A percentile compares a stretch with the other conserved stretches of the same genome.
phyloP scores from a whole-genome alignment of 1,140 invertebrate genomes.

The Brachionus angularis region DNA sequence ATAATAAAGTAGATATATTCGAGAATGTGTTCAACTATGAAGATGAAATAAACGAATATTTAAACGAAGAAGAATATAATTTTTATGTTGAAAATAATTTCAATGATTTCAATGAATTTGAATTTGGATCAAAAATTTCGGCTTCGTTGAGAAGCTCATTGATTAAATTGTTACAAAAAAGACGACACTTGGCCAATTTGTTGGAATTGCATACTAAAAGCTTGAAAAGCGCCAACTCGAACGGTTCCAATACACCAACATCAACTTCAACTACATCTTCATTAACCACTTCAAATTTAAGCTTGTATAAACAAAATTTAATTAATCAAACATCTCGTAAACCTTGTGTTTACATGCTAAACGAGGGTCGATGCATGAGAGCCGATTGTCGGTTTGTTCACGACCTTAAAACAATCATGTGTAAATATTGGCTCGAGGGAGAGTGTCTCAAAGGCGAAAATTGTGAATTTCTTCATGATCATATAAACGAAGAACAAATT shows the following conservation, averaged over 20 bases:
- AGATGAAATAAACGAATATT: neutral
- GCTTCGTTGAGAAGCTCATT: slow-evolving; percentile 28
- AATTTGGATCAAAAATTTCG: neutral
- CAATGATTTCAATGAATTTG: neutral
- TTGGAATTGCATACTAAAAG: neutral
- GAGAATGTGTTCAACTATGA: slow-evolving; percentile 32
- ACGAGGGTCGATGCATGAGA: slow-evolving; percentile 60
- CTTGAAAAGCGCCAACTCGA: neutral
- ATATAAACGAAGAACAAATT: neutral
- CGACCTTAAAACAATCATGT: slow-evolving; percentile 61
- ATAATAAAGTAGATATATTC: slow-evolving; percentile 14
- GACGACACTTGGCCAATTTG: slow-evolving; percentile 16
- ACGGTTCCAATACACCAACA: slow-evolving; percentile 1
- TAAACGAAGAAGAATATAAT: neutral
- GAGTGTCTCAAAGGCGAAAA: slow-evolving; percentile 58
- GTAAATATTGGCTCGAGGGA: slow-evolving; percentile 60
- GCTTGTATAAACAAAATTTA: slow-evolving; percentile 24
- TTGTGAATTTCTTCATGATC: slow-evolving; percentile 62
- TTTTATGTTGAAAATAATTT: neutral
- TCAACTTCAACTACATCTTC: slow-evolving; percentile 6
- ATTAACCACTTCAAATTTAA: neutral
- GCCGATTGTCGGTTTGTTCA: slow-evolving; percentile 62
- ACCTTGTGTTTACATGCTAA: slow-evolving; percentile 38
- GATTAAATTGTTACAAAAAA: neutral
- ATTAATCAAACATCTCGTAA: slow-evolving; percentile 13